Evolutionary conservation across 2,888 invertebrate species (phyloP), one percentile per base, ranked within the genome.

Genomic region (Rambutsinella grinnellia): DNA sequence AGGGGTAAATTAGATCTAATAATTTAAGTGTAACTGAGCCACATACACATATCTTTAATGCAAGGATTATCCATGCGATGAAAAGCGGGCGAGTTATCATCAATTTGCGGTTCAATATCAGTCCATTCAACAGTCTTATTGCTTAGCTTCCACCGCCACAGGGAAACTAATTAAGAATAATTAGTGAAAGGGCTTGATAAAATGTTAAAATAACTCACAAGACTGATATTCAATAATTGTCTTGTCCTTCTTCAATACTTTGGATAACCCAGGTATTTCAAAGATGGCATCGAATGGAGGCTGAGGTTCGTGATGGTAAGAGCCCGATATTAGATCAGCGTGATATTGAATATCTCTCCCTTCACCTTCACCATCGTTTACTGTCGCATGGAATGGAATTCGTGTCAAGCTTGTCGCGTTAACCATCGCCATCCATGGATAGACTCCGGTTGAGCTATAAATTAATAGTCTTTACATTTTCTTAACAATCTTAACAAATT

Each of bases 121-220:
- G 26, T 23, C 77, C 77, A 77, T 3, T 23, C 23, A 10, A 51
- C 26, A 21, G 49, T 24, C 2, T 26, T 49, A 0, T 56, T 13
- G 28, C 71, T 77, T n/a, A 71, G 26, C 36, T 49, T 63, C 77
- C 77, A 77, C 0, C 77, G 61, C 66, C 71, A 70, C 8, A 77
- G 36, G 6, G 56, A 36, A 44, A 61, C 76, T 76, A 17, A 21
- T 54, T 24, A n/a, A 17, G n/a, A 53, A 51, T 27, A 21, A 54
- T 28, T 51, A 62, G 6, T 21, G 6, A 53, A 44, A 28, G 3
- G 17, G 17, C 17, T 57, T 13, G 17, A 17, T 54, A n/a, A 61
- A 61, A 21, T 21, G 46, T 61, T 57, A 54, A 24, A 57, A 19
- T 13, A 53, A 17, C 53, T 63, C 70, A 76, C 76, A 77, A 19